Conservation (phyloP, 2,797 vertebrate species). For the Nyctibius grandis region DNA sequence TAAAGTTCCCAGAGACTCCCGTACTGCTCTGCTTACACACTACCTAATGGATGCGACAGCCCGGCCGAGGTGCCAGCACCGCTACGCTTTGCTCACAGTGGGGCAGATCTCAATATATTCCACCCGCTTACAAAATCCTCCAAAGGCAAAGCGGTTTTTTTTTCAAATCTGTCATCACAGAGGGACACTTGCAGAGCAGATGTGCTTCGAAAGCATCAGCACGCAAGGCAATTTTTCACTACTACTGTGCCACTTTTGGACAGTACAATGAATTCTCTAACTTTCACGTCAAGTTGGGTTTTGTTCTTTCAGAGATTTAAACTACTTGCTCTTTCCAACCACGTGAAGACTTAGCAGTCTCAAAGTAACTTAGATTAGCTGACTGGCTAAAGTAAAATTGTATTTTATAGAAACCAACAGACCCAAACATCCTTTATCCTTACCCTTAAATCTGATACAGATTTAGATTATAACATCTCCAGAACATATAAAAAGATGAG, state of each 20-base stretch:
- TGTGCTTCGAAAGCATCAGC: conserved; percentile 21
- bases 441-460: background rate
- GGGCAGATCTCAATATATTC: background rate
- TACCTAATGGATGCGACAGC: conserved; percentile 17
- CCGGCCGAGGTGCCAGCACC: background rate
- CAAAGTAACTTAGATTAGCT: background rate
- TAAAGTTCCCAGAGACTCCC: background rate
- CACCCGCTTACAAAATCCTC: background rate
- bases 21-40: background rate
- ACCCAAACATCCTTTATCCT: background rate
- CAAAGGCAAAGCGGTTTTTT: background rate
- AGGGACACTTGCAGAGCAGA: conserved; percentile 29
- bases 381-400: background rate
- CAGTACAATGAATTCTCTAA: background rate
- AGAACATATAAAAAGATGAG: background rate
- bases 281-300: background rate
- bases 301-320: background rate
- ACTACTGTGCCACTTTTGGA: background rate
- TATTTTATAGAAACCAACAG: background rate
- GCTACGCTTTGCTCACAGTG: background rate
- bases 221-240: background rate
- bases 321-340: background rate
- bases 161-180: background rate
- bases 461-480: background rate
- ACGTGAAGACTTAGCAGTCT: background rate